These are phyloP conservation scores for Hemiscyllium ocellatum DNA, from an alignment of 2,113 vertebrate species.

Conservation along the genomic window DNA sequence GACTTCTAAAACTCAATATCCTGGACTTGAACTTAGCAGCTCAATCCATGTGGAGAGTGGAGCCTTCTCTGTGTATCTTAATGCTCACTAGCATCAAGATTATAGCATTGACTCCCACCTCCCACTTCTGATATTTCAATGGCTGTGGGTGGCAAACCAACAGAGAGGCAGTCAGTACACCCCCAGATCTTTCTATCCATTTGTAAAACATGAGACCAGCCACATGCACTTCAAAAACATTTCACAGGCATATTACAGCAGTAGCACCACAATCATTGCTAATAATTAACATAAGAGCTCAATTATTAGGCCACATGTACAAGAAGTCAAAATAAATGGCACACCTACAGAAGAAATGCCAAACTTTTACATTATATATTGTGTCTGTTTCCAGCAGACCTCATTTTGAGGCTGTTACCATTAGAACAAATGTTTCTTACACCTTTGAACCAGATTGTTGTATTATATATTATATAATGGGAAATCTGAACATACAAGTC, in stretches of 20 bases:
- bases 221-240: not conserved
- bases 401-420: not conserved
- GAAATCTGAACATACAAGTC: not conserved
- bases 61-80: not conserved
- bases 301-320: not conserved
- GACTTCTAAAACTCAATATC: not conserved
- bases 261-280: not conserved
- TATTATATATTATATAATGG: not conserved
- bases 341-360: not conserved
- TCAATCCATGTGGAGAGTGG: not conserved
- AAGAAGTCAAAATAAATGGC: not conserved
- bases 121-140: not conserved
- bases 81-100: not conserved
- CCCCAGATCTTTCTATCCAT: not conserved
- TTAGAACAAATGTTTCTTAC: not conserved
- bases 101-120: not conserved
- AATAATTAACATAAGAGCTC: not conserved
- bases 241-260: not conserved
- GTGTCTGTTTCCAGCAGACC: not conserved
- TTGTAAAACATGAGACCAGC: not conserved
- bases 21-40: not conserved
- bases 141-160: not conserved
- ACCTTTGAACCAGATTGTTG: not conserved
- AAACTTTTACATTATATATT: not conserved
- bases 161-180: not conserved